Conservation (phyloP, 23 tunicate genomes). For the Phallusia fumigata region DNA sequence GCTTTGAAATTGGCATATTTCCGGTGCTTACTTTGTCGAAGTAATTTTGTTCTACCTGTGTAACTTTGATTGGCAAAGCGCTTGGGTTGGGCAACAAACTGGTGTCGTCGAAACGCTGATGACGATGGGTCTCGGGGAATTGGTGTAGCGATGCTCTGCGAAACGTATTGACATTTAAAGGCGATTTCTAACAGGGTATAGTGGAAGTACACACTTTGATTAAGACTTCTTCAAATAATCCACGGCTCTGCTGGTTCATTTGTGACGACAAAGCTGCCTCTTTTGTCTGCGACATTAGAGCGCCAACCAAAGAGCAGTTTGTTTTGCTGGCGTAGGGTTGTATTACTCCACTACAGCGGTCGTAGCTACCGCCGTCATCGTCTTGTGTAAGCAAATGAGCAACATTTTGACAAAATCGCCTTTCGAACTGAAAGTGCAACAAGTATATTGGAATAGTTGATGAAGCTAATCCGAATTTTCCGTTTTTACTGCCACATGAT, state of each 20-base stretch:
- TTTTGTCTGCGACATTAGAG: not conserved
- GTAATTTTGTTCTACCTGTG: no score
- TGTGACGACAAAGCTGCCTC: not conserved
- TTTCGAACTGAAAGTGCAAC: no score
- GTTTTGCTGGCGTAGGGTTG: not conserved
- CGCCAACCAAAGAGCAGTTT: not conserved
- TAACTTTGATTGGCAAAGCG: not conserved
- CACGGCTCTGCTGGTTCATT: not conserved
- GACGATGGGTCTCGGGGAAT: not conserved
- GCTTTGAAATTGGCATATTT: no score
- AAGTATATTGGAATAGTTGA: no score
- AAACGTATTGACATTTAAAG: not conserved
- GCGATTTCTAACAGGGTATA: not conserved
- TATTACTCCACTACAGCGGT: no score
- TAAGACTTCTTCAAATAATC: not conserved
- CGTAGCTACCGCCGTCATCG: no score
- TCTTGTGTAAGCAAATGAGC: no score
- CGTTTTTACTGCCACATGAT: no score
- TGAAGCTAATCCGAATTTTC: no score
- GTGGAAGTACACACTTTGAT: not conserved
- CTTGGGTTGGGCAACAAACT: not conserved
- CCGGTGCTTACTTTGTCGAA: no score
- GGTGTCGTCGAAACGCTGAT: not conserved
- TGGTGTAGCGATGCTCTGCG: not conserved
- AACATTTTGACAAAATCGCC: no score